These are phyloP conservation scores for Nesidiocoris tenuis DNA, from an alignment of 2,888 invertebrate genomes.

Conservation along the genomic window DNA sequence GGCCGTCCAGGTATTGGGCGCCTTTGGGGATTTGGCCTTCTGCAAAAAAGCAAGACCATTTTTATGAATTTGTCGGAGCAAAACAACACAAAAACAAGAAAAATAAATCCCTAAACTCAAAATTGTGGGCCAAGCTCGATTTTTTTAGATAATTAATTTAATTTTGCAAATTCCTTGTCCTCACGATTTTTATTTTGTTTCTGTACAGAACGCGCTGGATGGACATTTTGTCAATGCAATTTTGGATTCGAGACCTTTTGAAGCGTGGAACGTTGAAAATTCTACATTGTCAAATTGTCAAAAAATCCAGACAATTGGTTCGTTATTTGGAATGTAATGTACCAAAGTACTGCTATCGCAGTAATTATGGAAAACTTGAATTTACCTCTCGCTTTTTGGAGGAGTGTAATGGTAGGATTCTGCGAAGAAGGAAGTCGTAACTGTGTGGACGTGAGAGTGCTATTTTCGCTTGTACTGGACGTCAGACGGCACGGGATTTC, in stretches of 20 bases:
- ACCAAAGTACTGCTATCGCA: too few species aligned
- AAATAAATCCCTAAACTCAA: slow-evolving; percentile 26
- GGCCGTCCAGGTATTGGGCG: slow-evolving; percentile 68
- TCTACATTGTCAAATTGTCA: too few species aligned
- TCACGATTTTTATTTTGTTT: too few species aligned
- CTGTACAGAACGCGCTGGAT: too few species aligned
- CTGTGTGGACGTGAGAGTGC: slow-evolving; percentile 33
- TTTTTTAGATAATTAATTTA: neutral
- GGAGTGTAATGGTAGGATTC: slow-evolving; percentile 81
- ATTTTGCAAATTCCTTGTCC: too few species aligned
- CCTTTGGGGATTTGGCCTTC: slow-evolving; percentile 81
- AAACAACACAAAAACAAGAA: slow-evolving; percentile 31
- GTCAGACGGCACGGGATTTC: slow-evolving; percentile 21
- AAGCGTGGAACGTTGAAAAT: too few species aligned
- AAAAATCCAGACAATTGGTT: too few species aligned
- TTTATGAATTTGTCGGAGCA: neutral
- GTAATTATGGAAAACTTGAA: too few species aligned
- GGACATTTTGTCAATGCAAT: too few species aligned
- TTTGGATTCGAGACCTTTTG: too few species aligned
- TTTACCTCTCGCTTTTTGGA: slow-evolving; percentile 84
- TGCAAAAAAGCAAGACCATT: slow-evolving; percentile 56
- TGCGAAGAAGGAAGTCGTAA: slow-evolving; percentile 70
- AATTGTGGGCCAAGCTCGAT: neutral
- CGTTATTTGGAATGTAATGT: too few species aligned
- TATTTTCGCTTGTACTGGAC: slow-evolving; percentile 42